Percentiles rank a stretch among this genome's conserved stretches.
Conservation (phyloP, 2,797 vertebrate genomes). For the Silurus aristotelis region DNA sequence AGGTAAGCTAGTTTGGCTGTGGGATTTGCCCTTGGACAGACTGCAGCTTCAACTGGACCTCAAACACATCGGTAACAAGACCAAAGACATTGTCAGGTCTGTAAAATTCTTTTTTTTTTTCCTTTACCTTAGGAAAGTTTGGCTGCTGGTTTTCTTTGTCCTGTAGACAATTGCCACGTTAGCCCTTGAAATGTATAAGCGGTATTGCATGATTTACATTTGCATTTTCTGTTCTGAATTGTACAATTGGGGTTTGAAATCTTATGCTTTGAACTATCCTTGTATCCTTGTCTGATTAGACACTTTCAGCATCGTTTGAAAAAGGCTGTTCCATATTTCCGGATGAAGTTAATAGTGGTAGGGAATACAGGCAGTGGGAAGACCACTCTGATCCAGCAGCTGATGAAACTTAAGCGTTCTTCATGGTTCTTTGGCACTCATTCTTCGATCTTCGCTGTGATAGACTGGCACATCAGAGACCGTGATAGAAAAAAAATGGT, state of each 20-base stretch:
- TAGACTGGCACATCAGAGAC: conserved; percentile 85
- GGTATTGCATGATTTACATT: neutral
- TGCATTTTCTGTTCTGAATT: neutral
- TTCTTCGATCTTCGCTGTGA: conserved; percentile 79
- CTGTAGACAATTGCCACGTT: neutral
- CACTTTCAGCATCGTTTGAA: conserved; percentile 96
- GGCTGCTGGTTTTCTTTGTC: neutral
- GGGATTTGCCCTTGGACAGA: conserved; percentile 96
- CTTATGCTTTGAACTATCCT: neutral
- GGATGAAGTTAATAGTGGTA: conserved; percentile 95
- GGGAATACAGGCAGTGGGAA: conserved; percentile 90
- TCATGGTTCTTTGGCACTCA: conserved; percentile 55
- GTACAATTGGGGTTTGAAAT: neutral
- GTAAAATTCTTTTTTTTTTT: neutral
- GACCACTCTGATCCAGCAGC: conserved; percentile 85
- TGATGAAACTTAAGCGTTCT: conserved; percentile 84
- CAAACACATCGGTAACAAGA: conserved; percentile 91
- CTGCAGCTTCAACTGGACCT: conserved; percentile 89
- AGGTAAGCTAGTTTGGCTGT: conserved; percentile 88
- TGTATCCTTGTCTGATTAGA: conserved; percentile 64
- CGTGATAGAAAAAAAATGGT: conserved; percentile 84
- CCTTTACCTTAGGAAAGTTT: neutral
- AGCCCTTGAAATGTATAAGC: neutral
- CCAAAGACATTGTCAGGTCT: conserved; percentile 95
- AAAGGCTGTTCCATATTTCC: conserved; percentile 91